A percentile compares a stretch with the other conserved stretches of the same genome.
Evolutionary conservation across 2,888 invertebrate genomes (phyloP).

Genomic region (Lamellibrachia satsuma): DNA sequence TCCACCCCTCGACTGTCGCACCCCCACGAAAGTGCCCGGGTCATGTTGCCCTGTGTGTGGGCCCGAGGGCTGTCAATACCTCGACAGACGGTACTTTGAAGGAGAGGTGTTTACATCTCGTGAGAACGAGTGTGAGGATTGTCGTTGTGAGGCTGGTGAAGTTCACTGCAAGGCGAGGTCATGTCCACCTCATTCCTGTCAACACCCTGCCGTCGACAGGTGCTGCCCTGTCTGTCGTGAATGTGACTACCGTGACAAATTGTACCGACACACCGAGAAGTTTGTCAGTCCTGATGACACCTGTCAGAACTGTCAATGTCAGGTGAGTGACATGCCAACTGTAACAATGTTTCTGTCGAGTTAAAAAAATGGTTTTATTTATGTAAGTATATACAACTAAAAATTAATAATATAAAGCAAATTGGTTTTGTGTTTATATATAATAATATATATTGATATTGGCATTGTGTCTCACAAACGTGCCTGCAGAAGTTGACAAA

Average conservation of each 20-base stretch:
- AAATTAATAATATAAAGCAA: not conserved
- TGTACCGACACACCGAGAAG: constrained; percentile 3
- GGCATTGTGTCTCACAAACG: too few relatives aligned
- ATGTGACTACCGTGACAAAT: not conserved
- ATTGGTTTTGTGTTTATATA: too few relatives aligned
- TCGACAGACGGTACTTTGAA: constrained; percentile 45
- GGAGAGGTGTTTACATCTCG: constrained; percentile 49
- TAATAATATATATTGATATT: too few relatives aligned
- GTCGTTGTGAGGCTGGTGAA: not conserved
- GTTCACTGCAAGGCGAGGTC: not conserved
- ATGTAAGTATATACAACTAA: not conserved
- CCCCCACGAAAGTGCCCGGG: constrained; percentile 68
- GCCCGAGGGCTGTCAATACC: constrained; percentile 37
- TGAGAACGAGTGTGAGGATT: constrained; percentile 43
- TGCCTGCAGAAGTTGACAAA: too few relatives aligned
- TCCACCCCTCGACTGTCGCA: constrained; percentile 65
- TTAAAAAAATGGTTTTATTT: constrained; percentile 31
- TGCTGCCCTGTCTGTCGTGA: constrained; percentile 46
- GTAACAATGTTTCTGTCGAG: not conserved
- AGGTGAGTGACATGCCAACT: not conserved
- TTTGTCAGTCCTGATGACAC: constrained; percentile 7
- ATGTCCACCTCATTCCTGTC: constrained; percentile 47
- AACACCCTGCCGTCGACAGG: constrained; percentile 45
- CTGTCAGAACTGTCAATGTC: not conserved
- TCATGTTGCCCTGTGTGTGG: constrained; percentile 72